A percentile compares a stretch with the other conserved stretches of the same genome.
phyloP scores from a whole-genome alignment of 1,140 invertebrate species.

The Potamilus streckersoni region DNA sequence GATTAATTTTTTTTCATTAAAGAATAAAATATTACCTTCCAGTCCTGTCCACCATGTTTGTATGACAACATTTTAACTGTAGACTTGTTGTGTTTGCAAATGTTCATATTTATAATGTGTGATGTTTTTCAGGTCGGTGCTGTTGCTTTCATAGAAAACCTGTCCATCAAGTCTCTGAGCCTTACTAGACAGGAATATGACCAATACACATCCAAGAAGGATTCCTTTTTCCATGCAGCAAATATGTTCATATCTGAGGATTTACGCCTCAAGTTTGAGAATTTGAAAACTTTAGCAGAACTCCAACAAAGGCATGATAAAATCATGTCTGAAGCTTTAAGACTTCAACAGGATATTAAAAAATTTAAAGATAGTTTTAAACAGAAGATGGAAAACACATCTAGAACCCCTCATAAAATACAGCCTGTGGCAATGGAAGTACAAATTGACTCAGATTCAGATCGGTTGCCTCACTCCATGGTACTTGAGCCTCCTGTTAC shows the following conservation, averaged over 20 bases:
- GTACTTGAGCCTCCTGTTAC: constrained; percentile 12
- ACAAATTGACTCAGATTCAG: constrained; percentile 57
- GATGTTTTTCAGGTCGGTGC: constrained; percentile 85
- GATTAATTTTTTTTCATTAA: too few species aligned
- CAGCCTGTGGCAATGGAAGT: constrained; percentile 65
- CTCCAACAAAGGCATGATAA: constrained; percentile 74
- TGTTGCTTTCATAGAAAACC: constrained; percentile 96
- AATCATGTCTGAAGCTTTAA: constrained; percentile 72
- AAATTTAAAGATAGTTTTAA: constrained; percentile 73
- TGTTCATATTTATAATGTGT: too few species aligned
- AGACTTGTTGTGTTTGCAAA: too few species aligned
- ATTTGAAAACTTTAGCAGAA: constrained; percentile 75
- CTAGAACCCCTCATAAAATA: constrained; percentile 55
- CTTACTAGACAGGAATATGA: constrained; percentile 94
- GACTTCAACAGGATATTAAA: constrained; percentile 76
- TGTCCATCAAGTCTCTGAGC: constrained; percentile 93
- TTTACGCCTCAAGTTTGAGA: constrained; percentile 69
- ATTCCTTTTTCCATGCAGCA: constrained; percentile 75
- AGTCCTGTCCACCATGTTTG: too few species aligned
- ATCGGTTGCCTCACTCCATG: constrained; percentile 54
- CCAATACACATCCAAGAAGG: constrained; percentile 93
- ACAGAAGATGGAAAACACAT: constrained; percentile 51
- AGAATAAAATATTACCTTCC: too few species aligned
- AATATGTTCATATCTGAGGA: constrained; percentile 75
- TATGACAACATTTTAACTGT: too few species aligned